Base-by-base conservation (phyloP, 2,797 vertebrate species). In the Acipenser oxyrinchus region DNA sequence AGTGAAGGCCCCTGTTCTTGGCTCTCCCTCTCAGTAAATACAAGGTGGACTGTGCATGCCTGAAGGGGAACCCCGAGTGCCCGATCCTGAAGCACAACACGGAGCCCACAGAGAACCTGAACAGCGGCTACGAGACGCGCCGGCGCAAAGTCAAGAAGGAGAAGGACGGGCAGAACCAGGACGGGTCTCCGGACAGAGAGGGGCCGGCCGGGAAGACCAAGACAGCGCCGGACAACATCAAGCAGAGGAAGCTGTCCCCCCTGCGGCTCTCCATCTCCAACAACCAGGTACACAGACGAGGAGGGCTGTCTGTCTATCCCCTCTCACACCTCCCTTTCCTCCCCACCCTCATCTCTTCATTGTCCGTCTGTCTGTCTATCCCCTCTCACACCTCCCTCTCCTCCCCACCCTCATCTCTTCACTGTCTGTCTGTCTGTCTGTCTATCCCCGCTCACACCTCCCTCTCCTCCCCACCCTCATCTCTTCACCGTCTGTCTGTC, bases 41-140 rank as follows among this genome's bases (percentile, higher is more conserved):
- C 85, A 99, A 98, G 84, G 97, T 99, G 85, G 96, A 99, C 78
- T 99, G 97, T 78, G 97, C 97, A 68, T 99, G 97, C 81, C 87
- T 97, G 81, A 95, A 91, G 86, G 95, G 94, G 80, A 97, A 95
- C 85, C 93, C 88, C 52, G 97, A 98, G 71, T 99, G 97, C 75
- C 97, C 95, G 6, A 93, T 99, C 78, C 87, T 97, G 64, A 95
- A 93, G 83, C 93, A 93, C 80, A 92, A 90, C 84, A 89, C 90
- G 0, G 95, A 99, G 72, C 93, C 95, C 69, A 94, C 88, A 0
- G 96, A 99, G 85, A 98, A 98, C 81, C 80, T 95, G 74, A 93
- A 84, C 69, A 89, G 90, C 1, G 90, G 86, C 48, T 92, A 90
- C 73, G 91, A 92, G 74, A 91, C 91, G 72, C 93, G n/a, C 8